A percentile compares a stretch with the other conserved stretches of the same genome.
phyloP scores from a whole-genome alignment of 2,797 vertebrate genomes.

The Pantherophis alleghaniensis region DNA sequence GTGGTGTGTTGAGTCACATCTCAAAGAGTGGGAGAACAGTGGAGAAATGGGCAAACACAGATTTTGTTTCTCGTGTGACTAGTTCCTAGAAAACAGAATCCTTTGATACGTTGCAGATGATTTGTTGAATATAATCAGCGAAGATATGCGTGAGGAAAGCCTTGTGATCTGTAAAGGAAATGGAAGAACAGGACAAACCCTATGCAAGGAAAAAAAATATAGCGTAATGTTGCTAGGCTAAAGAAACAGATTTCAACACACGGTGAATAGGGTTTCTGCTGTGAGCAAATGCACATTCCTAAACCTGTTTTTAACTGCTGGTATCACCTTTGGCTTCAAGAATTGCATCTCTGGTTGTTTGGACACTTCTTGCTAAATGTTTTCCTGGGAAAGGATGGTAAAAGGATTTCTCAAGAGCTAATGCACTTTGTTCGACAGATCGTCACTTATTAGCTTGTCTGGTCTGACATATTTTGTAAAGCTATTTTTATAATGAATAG shows the following conservation, averaged over 20 bases:
- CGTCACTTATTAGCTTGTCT: conserved; percentile 52
- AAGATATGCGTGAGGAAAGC: background rate
- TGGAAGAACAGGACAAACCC: conserved; percentile 6
- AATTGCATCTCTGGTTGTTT: conserved; percentile 33
- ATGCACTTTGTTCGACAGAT: conserved; percentile 27
- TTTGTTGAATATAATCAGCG: background rate
- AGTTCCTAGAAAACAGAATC: background rate
- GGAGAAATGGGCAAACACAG: background rate
- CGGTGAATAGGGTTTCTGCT: conserved; percentile 16
- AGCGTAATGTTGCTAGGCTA: background rate
- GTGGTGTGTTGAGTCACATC: background rate
- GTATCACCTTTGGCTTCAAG: conserved; percentile 19
- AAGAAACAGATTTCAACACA: conserved; percentile 25
- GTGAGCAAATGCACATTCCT: conserved; percentile 21
- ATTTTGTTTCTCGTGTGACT: background rate
- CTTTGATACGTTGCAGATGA: background rate
- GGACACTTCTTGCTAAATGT: conserved; percentile 64
- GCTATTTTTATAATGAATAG: conserved; percentile 4
- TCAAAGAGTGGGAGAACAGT: background rate
- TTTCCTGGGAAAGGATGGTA: conserved; percentile 61
- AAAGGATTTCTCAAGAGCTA: conserved; percentile 64
- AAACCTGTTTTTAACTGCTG: conserved; percentile 38
- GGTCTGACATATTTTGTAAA: conserved; percentile 51
- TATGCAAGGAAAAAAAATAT: conserved; percentile 13
- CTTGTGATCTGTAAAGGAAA: background rate